These are phyloP conservation scores for Hydropsyche betteni DNA, from an alignment of 2,888 invertebrate species.

Conservation along the genomic window DNA sequence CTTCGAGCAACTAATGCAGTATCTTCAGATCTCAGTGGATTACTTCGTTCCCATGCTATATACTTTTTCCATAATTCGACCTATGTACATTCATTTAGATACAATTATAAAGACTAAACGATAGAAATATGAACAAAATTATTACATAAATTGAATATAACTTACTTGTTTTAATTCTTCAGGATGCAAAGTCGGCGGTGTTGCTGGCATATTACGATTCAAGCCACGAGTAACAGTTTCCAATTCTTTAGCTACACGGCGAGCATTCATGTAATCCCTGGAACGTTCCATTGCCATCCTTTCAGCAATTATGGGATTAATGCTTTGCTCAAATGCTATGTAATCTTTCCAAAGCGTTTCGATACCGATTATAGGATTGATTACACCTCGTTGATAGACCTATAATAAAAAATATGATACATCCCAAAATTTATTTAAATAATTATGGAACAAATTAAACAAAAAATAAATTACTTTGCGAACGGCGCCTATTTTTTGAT, in stretches of 20 bases:
- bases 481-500: constrained; percentile 98
- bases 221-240: constrained; percentile 95
- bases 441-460: not conserved
- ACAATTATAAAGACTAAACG: constrained; percentile 31
- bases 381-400: constrained; percentile 95
- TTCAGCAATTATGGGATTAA: constrained; percentile 83
- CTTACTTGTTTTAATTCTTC: constrained; percentile 92
- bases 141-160: constrained; percentile 39
- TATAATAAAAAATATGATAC: constrained; percentile 54
- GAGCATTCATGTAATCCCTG: constrained; percentile 97
- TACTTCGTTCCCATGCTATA: constrained; percentile 96
- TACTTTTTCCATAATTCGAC: constrained; percentile 99
- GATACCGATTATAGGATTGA: constrained; percentile 97
- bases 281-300: constrained; percentile 97
- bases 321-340: constrained; percentile 93
- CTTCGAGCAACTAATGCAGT: constrained; percentile 90
- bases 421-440: not conserved
- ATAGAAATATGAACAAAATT: not conserved
- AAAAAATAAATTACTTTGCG: constrained; percentile 73
- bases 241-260: constrained; percentile 94
- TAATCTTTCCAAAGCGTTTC: constrained; percentile 98
- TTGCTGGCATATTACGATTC: constrained; percentile 94
- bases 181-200: constrained; percentile 90
- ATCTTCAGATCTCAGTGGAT: constrained; percentile 96
- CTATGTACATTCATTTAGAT: constrained; percentile 59